phyloP scores from a whole-genome alignment of 2,888 invertebrate species.

The Ametastegia equiseti region DNA sequence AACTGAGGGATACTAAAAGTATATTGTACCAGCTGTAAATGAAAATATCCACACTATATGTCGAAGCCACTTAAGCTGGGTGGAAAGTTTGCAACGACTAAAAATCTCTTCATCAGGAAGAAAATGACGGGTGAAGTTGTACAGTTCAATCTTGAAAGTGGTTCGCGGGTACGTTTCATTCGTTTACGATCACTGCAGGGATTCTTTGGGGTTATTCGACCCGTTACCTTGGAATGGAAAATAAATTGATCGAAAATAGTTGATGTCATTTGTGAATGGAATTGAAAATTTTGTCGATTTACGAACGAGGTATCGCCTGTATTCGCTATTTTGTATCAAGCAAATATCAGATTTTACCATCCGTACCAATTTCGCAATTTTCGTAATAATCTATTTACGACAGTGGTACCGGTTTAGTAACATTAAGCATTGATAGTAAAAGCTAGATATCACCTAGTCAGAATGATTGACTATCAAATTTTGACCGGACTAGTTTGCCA shows the following conservation, averaged over 20 bases:
- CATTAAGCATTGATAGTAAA: neutral
- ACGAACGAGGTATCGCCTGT: neutral
- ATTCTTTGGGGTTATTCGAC: constrained; percentile 4
- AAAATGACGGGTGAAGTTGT: constrained; percentile 1
- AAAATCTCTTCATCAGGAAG: neutral
- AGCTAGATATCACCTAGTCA: neutral
- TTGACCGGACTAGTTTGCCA: neutral
- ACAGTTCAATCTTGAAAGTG: constrained; percentile 26
- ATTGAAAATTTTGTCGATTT: neutral
- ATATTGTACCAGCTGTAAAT: neutral
- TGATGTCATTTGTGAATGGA: neutral
- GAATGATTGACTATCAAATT: neutral
- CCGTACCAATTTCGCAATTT: neutral
- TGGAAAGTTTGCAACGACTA: neutral
- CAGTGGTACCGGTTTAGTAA: neutral
- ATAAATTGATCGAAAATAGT: constrained; percentile 11
- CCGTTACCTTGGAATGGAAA: neutral
- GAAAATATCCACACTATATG: neutral
- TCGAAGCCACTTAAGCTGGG: neutral
- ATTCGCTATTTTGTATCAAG: neutral
- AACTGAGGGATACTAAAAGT: neutral
- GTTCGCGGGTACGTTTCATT: constrained; percentile 19
- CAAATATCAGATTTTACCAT: neutral
- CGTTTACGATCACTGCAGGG: constrained; percentile 22
- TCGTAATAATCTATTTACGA: neutral